Conservation (phyloP, 2,797 vertebrate genomes). For the Etheostoma nigrum region DNA sequence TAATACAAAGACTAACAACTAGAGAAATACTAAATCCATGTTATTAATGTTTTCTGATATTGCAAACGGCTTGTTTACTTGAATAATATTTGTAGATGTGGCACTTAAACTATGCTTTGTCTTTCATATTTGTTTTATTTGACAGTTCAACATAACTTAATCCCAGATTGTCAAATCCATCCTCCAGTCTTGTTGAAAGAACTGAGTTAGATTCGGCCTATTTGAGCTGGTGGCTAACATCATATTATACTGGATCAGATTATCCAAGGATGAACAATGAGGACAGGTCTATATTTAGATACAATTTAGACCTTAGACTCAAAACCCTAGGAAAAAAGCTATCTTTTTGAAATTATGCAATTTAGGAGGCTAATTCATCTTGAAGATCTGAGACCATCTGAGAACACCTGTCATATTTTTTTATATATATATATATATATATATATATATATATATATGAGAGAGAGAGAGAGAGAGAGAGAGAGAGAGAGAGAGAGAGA, state of each 20-base stretch:
- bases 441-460: too few species aligned
- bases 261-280: background rate
- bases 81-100: slow-evolving; percentile 2
- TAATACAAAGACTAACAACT: slow-evolving; percentile 11
- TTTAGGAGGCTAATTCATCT: background rate
- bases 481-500: too few species aligned
- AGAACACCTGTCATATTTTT: background rate
- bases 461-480: too few species aligned
- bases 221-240: slow-evolving; percentile 8
- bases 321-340: background rate
- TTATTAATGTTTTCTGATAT: slow-evolving; percentile 12
- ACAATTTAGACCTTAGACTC: background rate
- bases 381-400: background rate
- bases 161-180: slow-evolving; percentile 29
- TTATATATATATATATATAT: too few species aligned
- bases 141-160: slow-evolving; percentile 19
- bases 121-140: slow-evolving; percentile 6
- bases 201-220: background rate
- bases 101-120: slow-evolving; percentile 1
- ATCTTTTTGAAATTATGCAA: background rate
- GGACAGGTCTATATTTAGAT: background rate
- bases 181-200: background rate
- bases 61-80: slow-evolving; percentile 22
- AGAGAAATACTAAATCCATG: slow-evolving; percentile 13
- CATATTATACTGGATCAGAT: slow-evolving; percentile 7